Evolutionary conservation across 2,113 vertebrate species (phyloP).

Genomic region (Brachyistius frenatus): DNA sequence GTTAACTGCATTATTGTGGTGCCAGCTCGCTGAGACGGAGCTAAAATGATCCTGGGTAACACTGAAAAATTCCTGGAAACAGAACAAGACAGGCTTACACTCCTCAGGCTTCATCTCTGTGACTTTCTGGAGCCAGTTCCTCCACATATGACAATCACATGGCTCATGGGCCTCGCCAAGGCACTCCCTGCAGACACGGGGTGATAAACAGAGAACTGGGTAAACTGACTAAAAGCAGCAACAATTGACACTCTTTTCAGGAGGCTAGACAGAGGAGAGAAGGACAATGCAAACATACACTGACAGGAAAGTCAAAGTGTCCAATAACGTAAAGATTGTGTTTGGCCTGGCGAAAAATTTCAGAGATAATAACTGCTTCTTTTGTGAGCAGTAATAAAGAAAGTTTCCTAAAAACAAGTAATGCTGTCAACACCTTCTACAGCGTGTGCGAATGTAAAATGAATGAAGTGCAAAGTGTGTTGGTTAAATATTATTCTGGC

Average conservation of each 20-base stretch:
- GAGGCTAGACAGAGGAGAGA: neutral
- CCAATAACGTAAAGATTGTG: too few species aligned
- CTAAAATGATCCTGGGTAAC: conserved; percentile 23
- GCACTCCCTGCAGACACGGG: conserved; percentile 89
- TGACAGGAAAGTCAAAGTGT: neutral
- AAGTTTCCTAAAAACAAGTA: too few species aligned
- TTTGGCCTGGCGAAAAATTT: too few species aligned
- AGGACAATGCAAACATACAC: neutral
- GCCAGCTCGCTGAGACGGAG: neutral
- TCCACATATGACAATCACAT: conserved; percentile 98
- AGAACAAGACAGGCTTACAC: conserved; percentile 60
- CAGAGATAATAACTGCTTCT: too few species aligned
- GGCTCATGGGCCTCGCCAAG: conserved; percentile 98
- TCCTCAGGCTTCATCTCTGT: conserved; percentile 93
- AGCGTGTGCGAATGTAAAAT: neutral
- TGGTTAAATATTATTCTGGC: neutral
- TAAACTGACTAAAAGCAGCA: neutral
- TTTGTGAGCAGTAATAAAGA: neutral
- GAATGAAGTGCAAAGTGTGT: neutral
- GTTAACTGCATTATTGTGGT: conserved; percentile 26
- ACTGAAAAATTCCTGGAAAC: conserved; percentile 2
- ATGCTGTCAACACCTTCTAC: too few species aligned
- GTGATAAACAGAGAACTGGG: conserved; percentile 13
- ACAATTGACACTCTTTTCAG: neutral
- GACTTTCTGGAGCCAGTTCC: conserved; percentile 98